Base-by-base conservation (phyloP, 1,140 invertebrate species). In the Danaus melanippus region DNA sequence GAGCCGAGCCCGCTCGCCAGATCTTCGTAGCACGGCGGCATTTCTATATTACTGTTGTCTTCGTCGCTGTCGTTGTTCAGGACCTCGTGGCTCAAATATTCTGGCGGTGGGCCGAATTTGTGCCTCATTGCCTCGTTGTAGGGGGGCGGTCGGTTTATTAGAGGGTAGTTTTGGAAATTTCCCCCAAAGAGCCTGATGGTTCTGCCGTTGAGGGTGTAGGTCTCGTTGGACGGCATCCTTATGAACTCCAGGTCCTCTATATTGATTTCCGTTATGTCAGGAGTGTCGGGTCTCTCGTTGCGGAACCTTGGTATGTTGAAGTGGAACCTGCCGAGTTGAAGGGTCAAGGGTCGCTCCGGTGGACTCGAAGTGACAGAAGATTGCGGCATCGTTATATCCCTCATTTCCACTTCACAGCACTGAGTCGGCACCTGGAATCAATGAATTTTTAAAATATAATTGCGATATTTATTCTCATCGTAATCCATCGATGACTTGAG, bases 71-170 rank as follows among this genome's bases (percentile, higher is more conserved):
- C 58, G 32, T 53, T 61, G 11, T 56, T 64, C 5, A 71, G 59
- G 0, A 86, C 83, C 50, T 90, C 89, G 40, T 82, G 68, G 21
- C 88, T 89, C 4, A 87, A 61, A 57, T 91, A 90, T 10, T 89
- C 88, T 0, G 90, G 90, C 2, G 90, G 90, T 0, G 90, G 89
- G 4, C 89, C 89, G 40, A 69, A 79, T 53, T 90, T 89, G 45
- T 83, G 74, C 8, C 84, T 66, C 62, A 89, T 79, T 0, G 89
- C 84, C 62, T 90, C 89, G 12, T 79, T 87, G 64, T 91, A 91
- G 0, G 90, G 89, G 0, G 90, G 90, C 1, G 90, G 90, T 5
- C 75, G 54, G 76, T 89, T 45, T 41, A 79, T n/a, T 1, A 69
- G 68, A 0, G 82, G 78, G 12, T 79, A 79, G 48, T 82, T 76